Evolutionary conservation across 2,888 invertebrate species (phyloP).

Genomic region (Sphinx pinastri): DNA sequence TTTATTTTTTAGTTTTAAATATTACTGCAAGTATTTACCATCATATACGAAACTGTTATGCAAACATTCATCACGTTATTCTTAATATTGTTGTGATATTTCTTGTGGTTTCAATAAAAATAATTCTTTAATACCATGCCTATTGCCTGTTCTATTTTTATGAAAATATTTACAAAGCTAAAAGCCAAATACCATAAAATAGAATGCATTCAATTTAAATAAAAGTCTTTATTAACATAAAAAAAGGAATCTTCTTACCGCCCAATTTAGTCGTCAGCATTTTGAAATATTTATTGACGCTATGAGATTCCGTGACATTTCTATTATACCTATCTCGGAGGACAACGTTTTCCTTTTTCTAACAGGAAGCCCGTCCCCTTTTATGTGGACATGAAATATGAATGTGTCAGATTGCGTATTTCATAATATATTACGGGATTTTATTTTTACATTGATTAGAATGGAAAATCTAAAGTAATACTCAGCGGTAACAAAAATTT

Average conservation of each 20-base stretch:
- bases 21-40: no score
- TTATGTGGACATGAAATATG: conserved; percentile 13
- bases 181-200: no score
- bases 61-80: no score
- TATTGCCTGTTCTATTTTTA: no score
- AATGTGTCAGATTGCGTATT: neutral
- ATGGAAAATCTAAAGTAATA: no score
- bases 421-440: neutral
- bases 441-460: neutral
- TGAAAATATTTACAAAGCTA: no score
- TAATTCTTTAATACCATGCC: no score
- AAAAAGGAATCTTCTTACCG: neutral
- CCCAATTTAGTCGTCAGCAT: neutral
- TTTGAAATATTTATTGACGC: conserved; percentile 8
- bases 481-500: no score
- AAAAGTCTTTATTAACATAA: neutral
- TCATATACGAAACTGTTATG: no score
- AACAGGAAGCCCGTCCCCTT: neutral
- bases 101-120: no score
- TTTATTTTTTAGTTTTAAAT: no score
- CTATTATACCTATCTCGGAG: neutral
- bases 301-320: conserved; percentile 15
- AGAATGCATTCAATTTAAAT: neutral
- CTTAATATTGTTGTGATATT: no score
- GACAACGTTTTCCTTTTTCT: conserved; percentile 11